Evolutionary conservation across 2,113 vertebrate species (phyloP).

Genomic region (Hystrix brachyura): DNA sequence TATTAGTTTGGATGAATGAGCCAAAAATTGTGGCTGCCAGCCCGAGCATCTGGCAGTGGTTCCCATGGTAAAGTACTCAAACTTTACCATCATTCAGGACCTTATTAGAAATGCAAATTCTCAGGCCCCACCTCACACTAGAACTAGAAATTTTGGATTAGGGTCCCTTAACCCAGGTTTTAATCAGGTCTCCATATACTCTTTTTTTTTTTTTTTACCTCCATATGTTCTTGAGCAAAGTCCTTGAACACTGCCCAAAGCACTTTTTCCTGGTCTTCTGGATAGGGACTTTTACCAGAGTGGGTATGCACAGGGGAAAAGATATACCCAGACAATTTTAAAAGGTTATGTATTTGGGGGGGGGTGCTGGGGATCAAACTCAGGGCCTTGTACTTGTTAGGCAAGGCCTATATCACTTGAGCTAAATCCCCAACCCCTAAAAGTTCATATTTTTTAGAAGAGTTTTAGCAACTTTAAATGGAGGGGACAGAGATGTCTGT

Average conservation of each 20-base stretch:
- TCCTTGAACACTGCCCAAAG: neutral
- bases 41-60: neutral
- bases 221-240: neutral
- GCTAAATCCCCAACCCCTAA: no score
- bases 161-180: neutral
- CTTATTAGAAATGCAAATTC: neutral
- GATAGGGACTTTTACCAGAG: neutral
- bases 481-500: neutral
- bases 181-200: neutral
- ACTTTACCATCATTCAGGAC: accelerated
- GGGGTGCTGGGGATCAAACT: no score
- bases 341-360: neutral
- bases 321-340: neutral
- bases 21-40: neutral
- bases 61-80: neutral
- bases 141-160: neutral
- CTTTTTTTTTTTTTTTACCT: no score
- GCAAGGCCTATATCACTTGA: no score
- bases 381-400: no score
- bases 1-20: neutral
- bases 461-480: slow-evolving; percentile 7
- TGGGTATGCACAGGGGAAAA: neutral
- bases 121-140: neutral
- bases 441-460: neutral
- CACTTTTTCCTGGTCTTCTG: neutral